phyloP scores from a whole-genome alignment of 2,113 vertebrate species.

The Riparia riparia region DNA sequence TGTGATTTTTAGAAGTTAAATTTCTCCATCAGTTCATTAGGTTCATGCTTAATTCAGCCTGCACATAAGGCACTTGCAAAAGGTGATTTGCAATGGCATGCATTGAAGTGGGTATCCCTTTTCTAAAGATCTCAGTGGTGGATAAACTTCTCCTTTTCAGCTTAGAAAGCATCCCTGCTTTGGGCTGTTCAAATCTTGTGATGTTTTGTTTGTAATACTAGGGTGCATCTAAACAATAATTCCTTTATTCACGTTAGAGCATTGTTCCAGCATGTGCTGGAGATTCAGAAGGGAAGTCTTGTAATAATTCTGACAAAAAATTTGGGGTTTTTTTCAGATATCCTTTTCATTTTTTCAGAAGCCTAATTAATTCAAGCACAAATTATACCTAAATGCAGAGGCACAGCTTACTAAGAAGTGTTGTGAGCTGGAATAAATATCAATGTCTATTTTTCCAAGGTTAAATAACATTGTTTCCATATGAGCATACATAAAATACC shows the following conservation, averaged over 20 bases:
- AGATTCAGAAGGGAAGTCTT: background rate
- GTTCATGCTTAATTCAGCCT: background rate
- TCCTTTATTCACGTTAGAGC: background rate
- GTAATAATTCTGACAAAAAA: background rate
- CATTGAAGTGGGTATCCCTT: background rate
- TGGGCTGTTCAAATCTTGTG: background rate
- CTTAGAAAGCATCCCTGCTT: background rate
- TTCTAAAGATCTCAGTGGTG: background rate
- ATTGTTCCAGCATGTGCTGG: background rate
- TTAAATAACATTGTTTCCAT: background rate
- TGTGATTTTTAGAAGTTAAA: background rate
- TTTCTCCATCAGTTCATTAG: background rate
- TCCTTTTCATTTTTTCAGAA: background rate
- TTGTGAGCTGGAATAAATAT: background rate
- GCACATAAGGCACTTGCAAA: background rate
- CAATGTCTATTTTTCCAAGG: background rate
- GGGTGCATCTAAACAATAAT: background rate
- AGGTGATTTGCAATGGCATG: background rate
- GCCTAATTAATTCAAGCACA: background rate
- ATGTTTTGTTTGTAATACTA: background rate
- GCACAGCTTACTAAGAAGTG: background rate
- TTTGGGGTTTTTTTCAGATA: background rate
- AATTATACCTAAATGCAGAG: background rate
- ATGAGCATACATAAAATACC: background rate
- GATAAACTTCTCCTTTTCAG: background rate